Conservation (phyloP, 2,888 invertebrate species). For the Serrognathus titanus region DNA sequence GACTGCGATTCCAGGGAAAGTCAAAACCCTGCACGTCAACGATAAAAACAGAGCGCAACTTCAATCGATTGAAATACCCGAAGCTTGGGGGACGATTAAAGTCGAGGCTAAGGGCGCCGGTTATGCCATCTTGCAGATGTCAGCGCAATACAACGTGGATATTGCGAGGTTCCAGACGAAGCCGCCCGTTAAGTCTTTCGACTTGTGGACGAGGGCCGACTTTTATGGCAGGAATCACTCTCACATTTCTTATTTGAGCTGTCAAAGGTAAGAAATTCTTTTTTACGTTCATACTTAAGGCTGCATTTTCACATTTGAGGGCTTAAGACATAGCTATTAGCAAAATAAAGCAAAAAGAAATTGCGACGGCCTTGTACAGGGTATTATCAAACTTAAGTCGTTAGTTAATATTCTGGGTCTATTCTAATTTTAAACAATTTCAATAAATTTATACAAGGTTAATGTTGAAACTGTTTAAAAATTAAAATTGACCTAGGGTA, state of each 20-base stretch:
- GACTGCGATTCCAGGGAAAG: slow-evolving; percentile 66
- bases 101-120: slow-evolving; percentile 91
- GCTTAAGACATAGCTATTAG: no score
- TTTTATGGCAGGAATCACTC: slow-evolving; percentile 92
- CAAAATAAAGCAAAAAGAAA: no score
- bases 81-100: slow-evolving; percentile 92
- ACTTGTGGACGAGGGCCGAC: slow-evolving; percentile 67
- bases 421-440: no score
- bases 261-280: slow-evolving; percentile 73
- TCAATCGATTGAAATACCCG: slow-evolving; percentile 80
- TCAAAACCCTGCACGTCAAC: slow-evolving; percentile 63
- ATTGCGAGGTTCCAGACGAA: slow-evolving; percentile 76
- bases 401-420: no score
- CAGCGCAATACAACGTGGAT: slow-evolving; percentile 89
- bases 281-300: no score
- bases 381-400: no score
- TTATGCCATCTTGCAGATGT: slow-evolving; percentile 91
- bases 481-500: no score
- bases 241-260: slow-evolving; percentile 80
- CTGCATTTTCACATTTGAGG: background rate
- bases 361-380: no score
- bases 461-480: no score
- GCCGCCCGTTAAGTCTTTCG: slow-evolving; percentile 80
- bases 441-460: no score
- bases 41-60: slow-evolving; percentile 74